Evolutionary conservation across 1,140 invertebrate species (phyloP), one percentile per base, ranked within the genome.

Genomic region (Drosophila miranda): DNA sequence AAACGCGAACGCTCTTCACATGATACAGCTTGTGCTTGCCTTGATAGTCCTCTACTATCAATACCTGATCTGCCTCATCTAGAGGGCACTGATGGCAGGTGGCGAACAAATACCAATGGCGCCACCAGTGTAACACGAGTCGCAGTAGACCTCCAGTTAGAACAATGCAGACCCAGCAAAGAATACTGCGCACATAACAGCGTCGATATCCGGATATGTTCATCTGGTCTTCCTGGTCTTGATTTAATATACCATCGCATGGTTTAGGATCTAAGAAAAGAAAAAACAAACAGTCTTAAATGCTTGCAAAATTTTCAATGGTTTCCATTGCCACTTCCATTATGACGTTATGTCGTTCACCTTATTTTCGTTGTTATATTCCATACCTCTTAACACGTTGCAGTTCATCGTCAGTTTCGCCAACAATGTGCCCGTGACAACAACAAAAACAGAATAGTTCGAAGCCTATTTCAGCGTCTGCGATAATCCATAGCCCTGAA

Each of bases 111-210:
- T 95, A 93, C 91, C 95, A 94, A 52, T 94, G 94, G 0, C 97
- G 96, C 91, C 94, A 95, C 97, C 97, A 98, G 89, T 98, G 95
- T 90, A 97, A 95, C 42, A 98, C 86, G 34, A 98, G 92, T 28
- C 96, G 93, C 6, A 98, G 91, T 6, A 96, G 83, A 26, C 97
- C 97, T 14, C 93, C 91, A 8, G 95, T 95, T 8, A 96, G 49
- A 2, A 95, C 74, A 55, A 95, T 94, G 5, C 93, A 91, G 0
- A 94, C 52, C 92, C 93, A 95, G 21, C 93, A 94, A 1, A 95
- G 11, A 21, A 92, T 70, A 1, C 91, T 93, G 64, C 91, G 92
- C 1, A 92, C 19, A 38, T 76, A 56, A 72, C 92, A 93, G 41
- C 90, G 90, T 49, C 93, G 91, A 78, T 94, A 96, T 13, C 95